These are phyloP conservation scores for Gallirallus australis DNA, from an alignment of 2,797 vertebrate species.

Conservation along the genomic window DNA sequence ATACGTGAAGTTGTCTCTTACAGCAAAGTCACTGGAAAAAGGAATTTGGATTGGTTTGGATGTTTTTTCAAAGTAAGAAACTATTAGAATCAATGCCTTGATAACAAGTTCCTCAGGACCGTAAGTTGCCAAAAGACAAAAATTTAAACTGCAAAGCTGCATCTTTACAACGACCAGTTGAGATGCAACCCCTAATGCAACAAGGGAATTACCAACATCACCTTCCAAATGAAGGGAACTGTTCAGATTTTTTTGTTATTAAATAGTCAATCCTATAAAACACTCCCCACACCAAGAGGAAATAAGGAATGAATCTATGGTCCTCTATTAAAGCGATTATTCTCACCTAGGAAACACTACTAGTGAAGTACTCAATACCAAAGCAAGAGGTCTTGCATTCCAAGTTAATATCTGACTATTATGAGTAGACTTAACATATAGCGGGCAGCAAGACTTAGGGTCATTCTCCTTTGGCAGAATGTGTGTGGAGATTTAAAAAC, in stretches of 20 bases:
- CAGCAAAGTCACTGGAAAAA: background rate
- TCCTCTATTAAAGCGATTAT: background rate
- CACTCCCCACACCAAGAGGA: background rate
- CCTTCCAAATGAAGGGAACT: background rate
- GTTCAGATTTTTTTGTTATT: background rate
- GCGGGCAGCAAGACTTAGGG: background rate
- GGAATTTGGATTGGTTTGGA: rapidly evolving
- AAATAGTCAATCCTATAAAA: background rate
- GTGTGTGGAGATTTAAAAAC: background rate
- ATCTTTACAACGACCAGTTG: background rate
- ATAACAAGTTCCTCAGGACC: background rate
- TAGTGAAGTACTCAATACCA: background rate
- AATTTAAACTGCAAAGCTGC: background rate
- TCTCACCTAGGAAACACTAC: background rate
- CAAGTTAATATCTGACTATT: background rate
- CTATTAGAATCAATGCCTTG: background rate
- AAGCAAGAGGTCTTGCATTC: background rate
- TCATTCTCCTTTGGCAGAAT: background rate
- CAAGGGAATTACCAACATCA: background rate
- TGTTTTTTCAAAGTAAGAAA: background rate
- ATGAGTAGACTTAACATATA: background rate
- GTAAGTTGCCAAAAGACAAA: background rate
- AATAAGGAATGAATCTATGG: background rate
- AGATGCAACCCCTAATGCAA: background rate
- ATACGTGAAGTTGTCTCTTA: background rate